Evolutionary conservation across 2,797 vertebrate genomes (phyloP).

Genomic region (Coregonus suidteri): DNA sequence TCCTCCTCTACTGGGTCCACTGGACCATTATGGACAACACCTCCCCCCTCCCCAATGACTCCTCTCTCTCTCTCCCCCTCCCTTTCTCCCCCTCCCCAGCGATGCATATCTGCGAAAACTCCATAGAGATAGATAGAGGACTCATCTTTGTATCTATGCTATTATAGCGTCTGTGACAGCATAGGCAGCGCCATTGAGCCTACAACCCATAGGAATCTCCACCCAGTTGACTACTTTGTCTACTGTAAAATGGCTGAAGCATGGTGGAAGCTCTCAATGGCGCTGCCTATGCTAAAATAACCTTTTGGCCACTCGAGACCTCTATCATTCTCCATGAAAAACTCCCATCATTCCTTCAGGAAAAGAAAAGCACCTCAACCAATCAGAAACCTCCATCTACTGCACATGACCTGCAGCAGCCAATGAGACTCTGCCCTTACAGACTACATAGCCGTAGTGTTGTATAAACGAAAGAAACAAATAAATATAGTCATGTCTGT

Average conservation of each 20-base stretch:
- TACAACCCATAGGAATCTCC: too few species aligned
- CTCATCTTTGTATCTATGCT: too few species aligned
- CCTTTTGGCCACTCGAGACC: too few species aligned
- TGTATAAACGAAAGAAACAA: slow-evolving; percentile 81
- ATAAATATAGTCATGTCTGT: slow-evolving; percentile 89
- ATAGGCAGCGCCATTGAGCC: too few species aligned
- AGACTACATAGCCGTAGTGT: slow-evolving; percentile 91
- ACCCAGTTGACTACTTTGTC: too few species aligned
- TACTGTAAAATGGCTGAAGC: too few species aligned
- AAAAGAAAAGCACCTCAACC: slow-evolving; percentile 70
- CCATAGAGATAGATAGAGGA: too few species aligned
- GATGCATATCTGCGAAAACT: slow-evolving; percentile 40
- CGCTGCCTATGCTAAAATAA: too few species aligned
- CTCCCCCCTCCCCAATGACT: slow-evolving; percentile 53
- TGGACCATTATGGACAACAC: slow-evolving; percentile 42
- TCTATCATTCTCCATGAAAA: slow-evolving; percentile 2
- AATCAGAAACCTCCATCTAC: slow-evolving; percentile 77
- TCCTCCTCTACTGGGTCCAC: slow-evolving; percentile 35
- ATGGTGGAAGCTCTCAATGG: too few species aligned
- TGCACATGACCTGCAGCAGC: slow-evolving; percentile 67
- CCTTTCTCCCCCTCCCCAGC: slow-evolving; percentile 39
- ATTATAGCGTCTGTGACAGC: too few species aligned
- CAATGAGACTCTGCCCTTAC: slow-evolving; percentile 80
- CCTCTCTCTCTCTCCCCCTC: slow-evolving; percentile 38
- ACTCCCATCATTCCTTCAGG: slow-evolving; percentile 75